A percentile compares a stretch with the other conserved stretches of the same genome.
These are phyloP conservation scores for Furcula furcula DNA, from an alignment of 2,888 invertebrate species.

Conservation along the genomic window DNA sequence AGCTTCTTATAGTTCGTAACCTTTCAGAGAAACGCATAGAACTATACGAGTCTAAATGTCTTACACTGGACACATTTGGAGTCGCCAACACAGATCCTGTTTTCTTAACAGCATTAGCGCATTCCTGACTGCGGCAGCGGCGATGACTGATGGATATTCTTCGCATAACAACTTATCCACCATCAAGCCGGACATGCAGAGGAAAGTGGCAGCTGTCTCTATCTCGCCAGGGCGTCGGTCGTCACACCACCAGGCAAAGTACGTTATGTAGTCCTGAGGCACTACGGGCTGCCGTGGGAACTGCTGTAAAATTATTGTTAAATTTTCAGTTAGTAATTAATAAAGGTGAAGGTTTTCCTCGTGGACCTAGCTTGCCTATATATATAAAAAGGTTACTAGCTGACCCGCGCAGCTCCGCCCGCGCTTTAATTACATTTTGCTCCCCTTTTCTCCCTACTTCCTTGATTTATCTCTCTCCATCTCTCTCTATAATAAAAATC, in stretches of 20 bases:
- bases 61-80: conserved; percentile 48
- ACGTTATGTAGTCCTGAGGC: conserved; percentile 59
- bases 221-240: conserved; percentile 41
- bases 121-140: conserved; percentile 51
- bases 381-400: too few relatives aligned
- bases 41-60: too few relatives aligned
- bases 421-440: too few relatives aligned
- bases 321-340: background rate
- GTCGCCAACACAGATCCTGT: conserved; percentile 28
- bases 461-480: too few relatives aligned
- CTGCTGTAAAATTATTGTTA: conserved; percentile 34
- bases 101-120: conserved; percentile 49
- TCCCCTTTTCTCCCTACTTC: too few relatives aligned
- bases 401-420: too few relatives aligned
- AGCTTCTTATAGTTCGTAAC: too few relatives aligned
- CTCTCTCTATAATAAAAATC: too few relatives aligned
- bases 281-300: conserved; percentile 57
- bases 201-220: conserved; percentile 57
- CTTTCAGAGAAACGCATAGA: too few relatives aligned
- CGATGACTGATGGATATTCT: conserved; percentile 58
- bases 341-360: too few relatives aligned
- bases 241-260: conserved; percentile 58
- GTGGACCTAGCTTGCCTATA: too few relatives aligned
- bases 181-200: conserved; percentile 56
- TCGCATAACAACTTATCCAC: conserved; percentile 43